Conservation (phyloP, 35 echinoderm and acorn worm species). For the Eucidaris tribuloides region DNA sequence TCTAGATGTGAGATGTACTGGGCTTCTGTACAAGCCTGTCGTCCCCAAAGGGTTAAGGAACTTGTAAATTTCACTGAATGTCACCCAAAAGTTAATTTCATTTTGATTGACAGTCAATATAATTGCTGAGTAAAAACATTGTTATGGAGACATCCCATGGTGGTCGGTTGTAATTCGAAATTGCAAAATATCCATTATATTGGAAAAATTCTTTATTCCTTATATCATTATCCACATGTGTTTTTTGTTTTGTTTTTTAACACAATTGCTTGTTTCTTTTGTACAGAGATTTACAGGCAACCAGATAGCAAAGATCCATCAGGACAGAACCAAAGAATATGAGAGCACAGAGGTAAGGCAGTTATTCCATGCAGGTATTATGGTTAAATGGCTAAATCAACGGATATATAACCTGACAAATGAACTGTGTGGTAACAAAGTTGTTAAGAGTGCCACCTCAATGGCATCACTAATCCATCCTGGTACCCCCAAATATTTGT, state of each 20-base stretch:
- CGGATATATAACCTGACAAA: neutral
- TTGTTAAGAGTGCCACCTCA: neutral
- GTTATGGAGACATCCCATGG: neutral
- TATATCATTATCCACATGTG: neutral
- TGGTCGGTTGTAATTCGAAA: neutral
- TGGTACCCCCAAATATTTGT: neutral
- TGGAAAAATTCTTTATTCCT: neutral
- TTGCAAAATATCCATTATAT: neutral
- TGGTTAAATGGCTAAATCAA: neutral
- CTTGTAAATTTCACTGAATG: no score
- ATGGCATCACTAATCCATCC: neutral
- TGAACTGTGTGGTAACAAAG: neutral
- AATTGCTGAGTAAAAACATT: neutral
- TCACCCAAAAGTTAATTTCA: no score
- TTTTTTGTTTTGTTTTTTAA: neutral
- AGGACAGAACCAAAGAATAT: constrained; percentile 36
- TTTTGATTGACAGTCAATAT: neutral
- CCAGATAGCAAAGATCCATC: constrained; percentile 85
- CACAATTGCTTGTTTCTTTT: neutral
- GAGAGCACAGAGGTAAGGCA: constrained; percentile 63
- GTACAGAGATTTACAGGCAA: constrained; percentile 89
- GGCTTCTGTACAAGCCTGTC: no score
- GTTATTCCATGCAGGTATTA: neutral
- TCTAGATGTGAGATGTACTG: no score
- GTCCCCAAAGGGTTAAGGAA: no score